phyloP scores from a whole-genome alignment of 2,797 vertebrate species.

The Sphenopsis melanotis region DNA sequence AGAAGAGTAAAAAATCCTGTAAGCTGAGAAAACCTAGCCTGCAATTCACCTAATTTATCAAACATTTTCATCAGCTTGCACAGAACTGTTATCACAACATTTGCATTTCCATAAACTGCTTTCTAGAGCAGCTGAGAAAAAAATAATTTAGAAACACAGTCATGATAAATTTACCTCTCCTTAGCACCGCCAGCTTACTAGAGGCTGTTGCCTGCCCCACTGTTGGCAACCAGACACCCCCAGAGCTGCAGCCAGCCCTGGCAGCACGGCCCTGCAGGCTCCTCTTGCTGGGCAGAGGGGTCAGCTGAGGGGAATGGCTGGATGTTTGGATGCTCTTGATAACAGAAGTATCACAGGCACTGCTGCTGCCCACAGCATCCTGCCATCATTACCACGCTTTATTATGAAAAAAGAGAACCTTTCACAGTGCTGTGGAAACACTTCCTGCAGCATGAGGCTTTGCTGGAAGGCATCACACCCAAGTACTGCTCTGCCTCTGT shows the following conservation, averaged over 20 bases:
- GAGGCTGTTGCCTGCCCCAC: background rate
- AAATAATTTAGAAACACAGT: background rate
- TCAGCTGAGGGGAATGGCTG: background rate
- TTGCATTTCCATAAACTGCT: background rate
- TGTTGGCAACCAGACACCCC: rapidly evolving
- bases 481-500: background rate
- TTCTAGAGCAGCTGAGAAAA: background rate
- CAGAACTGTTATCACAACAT: background rate
- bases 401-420: background rate
- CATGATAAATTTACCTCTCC: background rate
- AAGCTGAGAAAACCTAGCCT: background rate
- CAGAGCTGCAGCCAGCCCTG: rapidly evolving
- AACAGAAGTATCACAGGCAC: background rate
- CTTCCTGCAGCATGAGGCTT: background rate
- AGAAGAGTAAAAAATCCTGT: background rate
- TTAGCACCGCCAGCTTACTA: background rate
- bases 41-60: background rate
- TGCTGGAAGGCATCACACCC: background rate
- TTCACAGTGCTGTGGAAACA: background rate
- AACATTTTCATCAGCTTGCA: background rate
- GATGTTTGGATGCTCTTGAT: background rate
- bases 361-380: rapidly evolving
- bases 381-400: background rate
- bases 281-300: rapidly evolving
- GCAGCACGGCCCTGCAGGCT: rapidly evolving